Evolutionary conservation across 2,888 invertebrate genomes (phyloP).

Genomic region (Camptogramma bilineatum): DNA sequence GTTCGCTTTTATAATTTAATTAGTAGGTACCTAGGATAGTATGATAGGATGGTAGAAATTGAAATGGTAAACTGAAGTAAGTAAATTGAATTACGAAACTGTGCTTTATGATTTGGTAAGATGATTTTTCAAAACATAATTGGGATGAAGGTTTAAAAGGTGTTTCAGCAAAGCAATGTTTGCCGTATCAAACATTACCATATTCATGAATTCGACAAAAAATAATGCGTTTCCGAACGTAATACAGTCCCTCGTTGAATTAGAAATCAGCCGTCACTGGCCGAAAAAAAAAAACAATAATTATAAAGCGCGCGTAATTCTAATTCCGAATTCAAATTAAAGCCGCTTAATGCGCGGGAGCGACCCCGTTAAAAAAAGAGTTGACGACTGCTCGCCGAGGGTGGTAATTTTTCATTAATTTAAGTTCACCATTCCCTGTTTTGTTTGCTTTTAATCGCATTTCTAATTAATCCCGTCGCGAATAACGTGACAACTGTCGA

Average conservation of each 20-base stretch:
- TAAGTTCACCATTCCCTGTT: constrained; percentile 86
- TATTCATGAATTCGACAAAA: constrained; percentile 45
- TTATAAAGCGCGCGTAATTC: constrained; percentile 86
- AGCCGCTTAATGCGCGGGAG: constrained; percentile 86
- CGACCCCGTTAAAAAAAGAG: constrained; percentile 84
- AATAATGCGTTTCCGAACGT: constrained; percentile 44
- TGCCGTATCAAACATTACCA: constrained; percentile 39
- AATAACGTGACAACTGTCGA: constrained; percentile 86
- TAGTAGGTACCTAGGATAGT: no score
- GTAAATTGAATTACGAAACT: constrained; percentile 5
- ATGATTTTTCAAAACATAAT: neutral
- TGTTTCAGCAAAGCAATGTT: constrained; percentile 10
- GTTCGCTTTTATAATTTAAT: no score
- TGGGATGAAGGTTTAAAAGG: neutral
- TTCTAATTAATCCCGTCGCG: constrained; percentile 86
- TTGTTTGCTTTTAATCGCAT: constrained; percentile 86
- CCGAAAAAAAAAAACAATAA: constrained; percentile 81
- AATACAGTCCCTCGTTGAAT: constrained; percentile 68
- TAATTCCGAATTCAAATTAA: constrained; percentile 86
- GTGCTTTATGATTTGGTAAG: neutral
- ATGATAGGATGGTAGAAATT: no score
- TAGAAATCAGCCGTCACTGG: constrained; percentile 79
- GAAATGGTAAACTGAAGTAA: neutral
- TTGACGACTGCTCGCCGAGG: constrained; percentile 84
- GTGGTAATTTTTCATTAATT: constrained; percentile 86